phyloP scores from a whole-genome alignment of 2,888 invertebrate species.

The Scaptomyza polygonia region DNA sequence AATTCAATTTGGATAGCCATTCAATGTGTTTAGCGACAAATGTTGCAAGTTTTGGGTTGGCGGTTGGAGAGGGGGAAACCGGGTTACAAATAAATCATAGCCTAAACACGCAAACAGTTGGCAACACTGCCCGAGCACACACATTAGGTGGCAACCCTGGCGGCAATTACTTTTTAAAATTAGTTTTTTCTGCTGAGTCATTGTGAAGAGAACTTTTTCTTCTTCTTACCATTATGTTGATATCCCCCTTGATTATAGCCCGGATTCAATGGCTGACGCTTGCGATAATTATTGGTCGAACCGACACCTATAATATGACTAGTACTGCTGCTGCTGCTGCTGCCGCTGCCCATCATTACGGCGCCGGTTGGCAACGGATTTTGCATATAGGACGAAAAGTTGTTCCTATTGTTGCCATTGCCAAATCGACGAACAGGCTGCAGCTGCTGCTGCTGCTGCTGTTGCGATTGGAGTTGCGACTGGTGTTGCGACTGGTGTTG shows the following conservation, averaged over 20 bases:
- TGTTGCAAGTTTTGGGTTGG: too few relatives aligned
- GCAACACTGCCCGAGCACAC: slow-evolving; percentile 6
- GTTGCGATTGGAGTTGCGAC: slow-evolving; percentile 1
- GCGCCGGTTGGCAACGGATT: slow-evolving; percentile 23
- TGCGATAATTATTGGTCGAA: slow-evolving; percentile 53
- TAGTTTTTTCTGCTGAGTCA: slow-evolving; percentile 23
- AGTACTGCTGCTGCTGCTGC: background rate
- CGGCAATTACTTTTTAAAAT: background rate
- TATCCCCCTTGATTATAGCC: slow-evolving; percentile 44
- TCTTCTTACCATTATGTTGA: slow-evolving; percentile 66
- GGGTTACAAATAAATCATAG: slow-evolving; percentile 1
- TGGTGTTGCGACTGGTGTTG: background rate
- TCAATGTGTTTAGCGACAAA: slow-evolving; percentile 74
- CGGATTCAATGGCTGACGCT: slow-evolving; percentile 56
- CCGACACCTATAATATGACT: slow-evolving; percentile 41
- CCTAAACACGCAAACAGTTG: background rate
- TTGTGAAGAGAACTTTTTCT: slow-evolving; percentile 22
- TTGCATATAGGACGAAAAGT: slow-evolving; percentile 57
- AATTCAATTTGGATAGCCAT: slow-evolving; percentile 70
- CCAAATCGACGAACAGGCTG: slow-evolving; percentile 56
- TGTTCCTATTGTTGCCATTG: slow-evolving; percentile 57
- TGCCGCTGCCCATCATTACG: slow-evolving; percentile 33
- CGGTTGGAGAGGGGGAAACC: background rate
- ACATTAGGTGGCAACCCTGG: background rate
- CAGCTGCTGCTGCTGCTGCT: background rate